Conservation (phyloP, 2,113 vertebrate species). For the Riparia riparia region DNA sequence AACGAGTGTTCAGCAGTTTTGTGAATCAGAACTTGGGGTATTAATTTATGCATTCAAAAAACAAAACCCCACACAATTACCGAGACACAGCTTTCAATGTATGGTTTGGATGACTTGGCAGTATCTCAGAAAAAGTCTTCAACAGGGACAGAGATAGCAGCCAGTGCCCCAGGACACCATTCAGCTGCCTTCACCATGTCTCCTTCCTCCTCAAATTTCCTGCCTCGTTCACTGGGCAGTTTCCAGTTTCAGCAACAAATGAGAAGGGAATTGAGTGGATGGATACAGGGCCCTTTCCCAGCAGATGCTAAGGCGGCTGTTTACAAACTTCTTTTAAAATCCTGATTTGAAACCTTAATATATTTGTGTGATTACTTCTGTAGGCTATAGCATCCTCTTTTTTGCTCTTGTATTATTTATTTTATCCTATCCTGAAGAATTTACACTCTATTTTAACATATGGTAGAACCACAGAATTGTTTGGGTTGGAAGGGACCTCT, state of each 20-base stretch:
- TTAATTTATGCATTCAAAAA: conserved; percentile 48
- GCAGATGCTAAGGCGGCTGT: background rate
- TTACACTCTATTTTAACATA: background rate
- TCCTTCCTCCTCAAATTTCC: conserved; percentile 37
- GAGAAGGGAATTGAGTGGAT: background rate
- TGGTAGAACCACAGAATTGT: background rate
- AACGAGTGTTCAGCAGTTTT: conserved; percentile 30
- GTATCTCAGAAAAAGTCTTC: conserved; percentile 33
- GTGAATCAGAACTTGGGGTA: conserved; percentile 26
- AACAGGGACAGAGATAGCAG: conserved; percentile 10
- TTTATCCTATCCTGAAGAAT: background rate
- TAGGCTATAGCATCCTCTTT: background rate
- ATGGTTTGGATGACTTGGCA: conserved; percentile 51
- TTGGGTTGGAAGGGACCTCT: background rate
- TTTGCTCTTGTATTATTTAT: background rate
- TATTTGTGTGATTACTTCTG: background rate
- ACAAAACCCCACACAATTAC: conserved; percentile 3
- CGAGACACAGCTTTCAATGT: background rate
- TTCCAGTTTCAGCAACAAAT: conserved; percentile 26
- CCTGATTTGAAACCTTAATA: background rate
- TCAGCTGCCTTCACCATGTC: conserved; percentile 43
- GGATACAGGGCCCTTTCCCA: background rate
- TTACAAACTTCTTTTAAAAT: background rate
- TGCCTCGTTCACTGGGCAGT: background rate
- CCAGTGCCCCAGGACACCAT: conserved; percentile 55